Percentiles rank a stretch among this genome's conserved stretches.
Evolutionary conservation across 2,888 invertebrate species (phyloP).

Genomic region (Torymus tubicola): DNA sequence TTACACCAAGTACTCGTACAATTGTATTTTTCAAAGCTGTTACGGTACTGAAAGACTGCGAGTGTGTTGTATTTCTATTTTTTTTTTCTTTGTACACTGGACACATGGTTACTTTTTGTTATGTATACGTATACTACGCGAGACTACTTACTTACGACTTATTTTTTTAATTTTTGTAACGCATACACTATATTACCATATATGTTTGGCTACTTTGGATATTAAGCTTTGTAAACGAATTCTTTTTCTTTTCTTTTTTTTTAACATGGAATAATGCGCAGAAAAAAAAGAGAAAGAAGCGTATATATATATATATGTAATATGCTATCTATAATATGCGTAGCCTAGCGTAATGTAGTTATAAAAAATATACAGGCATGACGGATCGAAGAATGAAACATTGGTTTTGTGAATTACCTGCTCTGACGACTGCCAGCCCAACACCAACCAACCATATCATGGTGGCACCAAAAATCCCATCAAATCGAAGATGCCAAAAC

Average conservation of each 20-base stretch:
- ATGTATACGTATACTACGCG: background rate
- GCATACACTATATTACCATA: background rate
- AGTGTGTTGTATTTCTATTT: background rate
- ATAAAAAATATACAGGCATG: slow-evolving; percentile 1
- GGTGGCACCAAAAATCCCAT: slow-evolving; percentile 73
- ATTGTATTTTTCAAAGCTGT: slow-evolving; percentile 34
- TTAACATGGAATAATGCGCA: too few relatives aligned
- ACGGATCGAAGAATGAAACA: slow-evolving; percentile 44
- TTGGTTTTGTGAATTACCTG: slow-evolving; percentile 69
- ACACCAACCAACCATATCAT: slow-evolving; percentile 74
- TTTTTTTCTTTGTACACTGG: slow-evolving; percentile 2
- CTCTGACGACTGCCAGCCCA: slow-evolving; percentile 75
- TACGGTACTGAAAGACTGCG: slow-evolving; percentile 34
- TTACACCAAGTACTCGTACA: background rate
- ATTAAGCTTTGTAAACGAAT: too few relatives aligned
- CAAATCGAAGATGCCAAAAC: slow-evolving; percentile 72
- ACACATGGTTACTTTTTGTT: slow-evolving; percentile 9
- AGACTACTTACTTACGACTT: slow-evolving; percentile 26
- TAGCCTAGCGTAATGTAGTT: too few relatives aligned
- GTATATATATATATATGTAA: too few relatives aligned
- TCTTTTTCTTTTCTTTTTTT: too few relatives aligned
- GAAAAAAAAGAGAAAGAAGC: too few relatives aligned
- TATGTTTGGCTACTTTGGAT: too few relatives aligned
- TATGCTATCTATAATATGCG: slow-evolving; percentile 14
- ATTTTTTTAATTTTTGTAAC: slow-evolving; percentile 16